Percentiles rank a stretch among this genome's conserved stretches.
Evolutionary conservation across 2,113 vertebrate species (phyloP).

Genomic region (Castor canadensis): DNA sequence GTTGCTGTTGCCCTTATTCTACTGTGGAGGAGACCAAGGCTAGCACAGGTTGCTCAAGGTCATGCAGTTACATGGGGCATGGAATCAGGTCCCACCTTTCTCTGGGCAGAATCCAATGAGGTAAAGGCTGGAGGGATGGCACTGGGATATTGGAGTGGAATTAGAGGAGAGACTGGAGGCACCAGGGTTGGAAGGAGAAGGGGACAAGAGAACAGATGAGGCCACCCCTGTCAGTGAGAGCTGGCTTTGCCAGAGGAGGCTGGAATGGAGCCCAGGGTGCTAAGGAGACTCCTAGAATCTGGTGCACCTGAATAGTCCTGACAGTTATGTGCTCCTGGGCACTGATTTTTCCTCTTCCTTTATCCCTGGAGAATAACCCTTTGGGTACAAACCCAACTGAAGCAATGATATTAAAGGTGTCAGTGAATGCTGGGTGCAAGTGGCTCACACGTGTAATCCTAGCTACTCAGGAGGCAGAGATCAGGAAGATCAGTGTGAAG

Average conservation of each 20-base stretch:
- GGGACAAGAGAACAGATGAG: not conserved
- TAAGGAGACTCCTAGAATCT: not conserved
- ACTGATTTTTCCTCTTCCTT: not conserved
- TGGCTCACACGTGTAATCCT: too few relatives aligned
- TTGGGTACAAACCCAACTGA: not conserved
- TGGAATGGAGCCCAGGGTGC: too few relatives aligned
- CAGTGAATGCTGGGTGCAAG: too few relatives aligned
- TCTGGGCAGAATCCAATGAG: not conserved
- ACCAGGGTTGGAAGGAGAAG: not conserved
- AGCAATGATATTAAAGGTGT: not conserved
- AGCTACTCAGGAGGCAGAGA: too few relatives aligned
- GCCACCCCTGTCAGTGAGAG: too few relatives aligned
- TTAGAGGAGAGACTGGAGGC: not conserved
- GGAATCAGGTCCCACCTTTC: too few relatives aligned
- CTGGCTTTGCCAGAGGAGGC: not conserved
- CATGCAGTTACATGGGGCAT: not conserved
- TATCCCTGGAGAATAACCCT: not conserved
- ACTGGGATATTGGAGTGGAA: not conserved
- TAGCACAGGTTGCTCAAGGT: not conserved
- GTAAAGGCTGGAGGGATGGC: not conserved
- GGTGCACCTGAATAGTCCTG: not conserved
- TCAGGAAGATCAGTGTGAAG: too few relatives aligned
- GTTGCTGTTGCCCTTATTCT: not conserved
- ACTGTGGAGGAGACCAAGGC: not conserved
- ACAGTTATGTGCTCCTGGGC: not conserved